These are phyloP conservation scores for Strigamia maritima DNA, from an alignment of 2,888 invertebrate genomes.

Conservation along the genomic window DNA sequence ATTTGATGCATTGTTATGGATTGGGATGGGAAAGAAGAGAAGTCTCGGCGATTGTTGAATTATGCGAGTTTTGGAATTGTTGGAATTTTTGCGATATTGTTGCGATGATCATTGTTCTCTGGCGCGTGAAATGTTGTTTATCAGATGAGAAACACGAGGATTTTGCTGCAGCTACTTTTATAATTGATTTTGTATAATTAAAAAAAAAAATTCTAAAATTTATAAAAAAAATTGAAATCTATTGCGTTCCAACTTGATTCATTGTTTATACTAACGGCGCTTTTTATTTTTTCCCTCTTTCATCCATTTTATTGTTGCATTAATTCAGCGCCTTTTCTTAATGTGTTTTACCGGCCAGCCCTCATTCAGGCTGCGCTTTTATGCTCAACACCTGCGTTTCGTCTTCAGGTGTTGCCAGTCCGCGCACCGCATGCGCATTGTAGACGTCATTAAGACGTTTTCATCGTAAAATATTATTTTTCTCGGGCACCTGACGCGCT, in stretches of 20 bases:
- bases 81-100: constrained; percentile 1
- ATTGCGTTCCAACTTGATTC: neutral
- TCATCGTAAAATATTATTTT: neutral
- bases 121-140: neutral
- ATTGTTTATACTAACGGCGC: neutral
- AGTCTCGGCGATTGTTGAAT: neutral
- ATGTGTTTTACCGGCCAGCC: constrained; percentile 19
- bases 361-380: constrained; percentile 16
- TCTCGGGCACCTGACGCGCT: neutral
- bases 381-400: constrained; percentile 23
- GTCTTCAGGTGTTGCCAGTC: constrained; percentile 23
- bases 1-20: constrained; percentile 23
- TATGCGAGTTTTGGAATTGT: constrained; percentile 19
- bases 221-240: neutral
- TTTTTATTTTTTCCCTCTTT: neutral
- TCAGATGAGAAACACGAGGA: neutral
- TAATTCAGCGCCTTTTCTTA: constrained; percentile 23
- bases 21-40: neutral
- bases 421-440: constrained; percentile 23
- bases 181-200: too few species aligned
- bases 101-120: neutral
- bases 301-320: neutral
- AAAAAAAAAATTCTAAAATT: neutral
- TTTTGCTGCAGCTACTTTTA: too few species aligned
- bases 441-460: constrained; percentile 19